These are phyloP conservation scores for Scomber japonicus DNA, from an alignment of 2,113 vertebrate species.

Conservation along the genomic window DNA sequence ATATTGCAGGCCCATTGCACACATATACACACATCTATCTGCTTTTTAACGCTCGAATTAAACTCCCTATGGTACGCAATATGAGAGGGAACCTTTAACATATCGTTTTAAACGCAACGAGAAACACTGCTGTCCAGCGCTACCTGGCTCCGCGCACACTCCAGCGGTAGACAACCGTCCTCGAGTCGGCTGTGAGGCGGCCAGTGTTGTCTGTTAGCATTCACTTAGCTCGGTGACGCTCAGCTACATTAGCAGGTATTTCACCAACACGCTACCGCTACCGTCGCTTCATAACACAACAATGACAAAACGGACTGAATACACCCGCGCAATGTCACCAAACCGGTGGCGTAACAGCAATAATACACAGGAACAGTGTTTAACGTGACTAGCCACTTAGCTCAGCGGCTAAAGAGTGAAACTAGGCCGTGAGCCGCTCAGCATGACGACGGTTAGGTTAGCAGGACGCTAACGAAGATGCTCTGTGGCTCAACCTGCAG, in stretches of 20 bases:
- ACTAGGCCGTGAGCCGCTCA: constrained; percentile 74
- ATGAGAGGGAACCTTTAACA: not conserved
- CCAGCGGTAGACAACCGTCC: not conserved
- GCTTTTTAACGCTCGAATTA: not conserved
- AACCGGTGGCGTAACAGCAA: fast-evolving
- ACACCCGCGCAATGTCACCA: not conserved
- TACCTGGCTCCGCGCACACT: constrained; percentile 8
- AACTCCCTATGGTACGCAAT: fast-evolving
- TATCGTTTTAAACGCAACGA: not conserved
- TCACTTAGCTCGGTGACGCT: constrained; percentile 23
- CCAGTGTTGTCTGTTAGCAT: constrained; percentile 47
- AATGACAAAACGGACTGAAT: fast-evolving
- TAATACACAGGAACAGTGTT: too few species aligned
- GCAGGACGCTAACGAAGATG: constrained; percentile 49
- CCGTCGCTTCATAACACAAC: fast-evolving
- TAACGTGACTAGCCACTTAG: constrained; percentile 27
- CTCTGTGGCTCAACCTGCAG: not conserved
- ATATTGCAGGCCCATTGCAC: constrained; percentile 24
- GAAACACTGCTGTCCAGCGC: not conserved
- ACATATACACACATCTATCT: not conserved
- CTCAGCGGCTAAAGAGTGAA: constrained; percentile 31
- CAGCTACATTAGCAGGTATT: not conserved
- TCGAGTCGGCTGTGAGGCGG: not conserved
- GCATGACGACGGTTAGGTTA: constrained; percentile 56
- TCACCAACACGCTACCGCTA: fast-evolving